Conservation (phyloP, 2,113 vertebrate species). For the Calidris pygmaea region DNA sequence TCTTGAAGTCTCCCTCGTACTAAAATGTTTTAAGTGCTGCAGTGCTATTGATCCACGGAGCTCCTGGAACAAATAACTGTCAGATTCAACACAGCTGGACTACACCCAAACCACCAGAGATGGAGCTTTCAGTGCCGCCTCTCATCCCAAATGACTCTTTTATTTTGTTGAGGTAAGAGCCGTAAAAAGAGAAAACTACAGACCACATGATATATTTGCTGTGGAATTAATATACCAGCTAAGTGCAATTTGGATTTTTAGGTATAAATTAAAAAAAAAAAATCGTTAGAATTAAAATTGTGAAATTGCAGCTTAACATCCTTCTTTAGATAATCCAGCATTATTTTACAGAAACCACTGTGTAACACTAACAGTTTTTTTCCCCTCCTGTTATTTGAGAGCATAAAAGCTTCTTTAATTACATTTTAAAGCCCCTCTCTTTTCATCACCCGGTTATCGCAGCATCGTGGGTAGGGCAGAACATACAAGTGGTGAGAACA, state of each 20-base stretch:
- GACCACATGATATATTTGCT: background rate
- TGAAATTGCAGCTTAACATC: background rate
- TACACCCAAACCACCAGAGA: background rate
- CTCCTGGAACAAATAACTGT: slow-evolving; percentile 5
- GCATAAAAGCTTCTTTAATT: background rate
- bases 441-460: background rate
- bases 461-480: background rate
- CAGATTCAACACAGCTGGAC: background rate
- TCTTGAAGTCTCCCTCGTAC: background rate
- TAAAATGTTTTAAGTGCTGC: slow-evolving; percentile 38
- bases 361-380: background rate
- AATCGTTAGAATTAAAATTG: background rate
- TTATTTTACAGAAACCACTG: background rate
- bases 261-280: background rate
- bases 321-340: background rate
- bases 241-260: background rate
- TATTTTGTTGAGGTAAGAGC: background rate
- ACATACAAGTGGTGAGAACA: background rate
- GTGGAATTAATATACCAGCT: background rate
- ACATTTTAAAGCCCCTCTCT: background rate
- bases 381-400: background rate
- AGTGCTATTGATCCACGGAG: slow-evolving; percentile 16
- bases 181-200: background rate
- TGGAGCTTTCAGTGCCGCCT: background rate
- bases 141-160: background rate